A percentile compares a stretch with the other conserved stretches of the same genome.
Evolutionary conservation across 2,888 invertebrate species (phyloP).

Genomic region (Calephelis perditalis): DNA sequence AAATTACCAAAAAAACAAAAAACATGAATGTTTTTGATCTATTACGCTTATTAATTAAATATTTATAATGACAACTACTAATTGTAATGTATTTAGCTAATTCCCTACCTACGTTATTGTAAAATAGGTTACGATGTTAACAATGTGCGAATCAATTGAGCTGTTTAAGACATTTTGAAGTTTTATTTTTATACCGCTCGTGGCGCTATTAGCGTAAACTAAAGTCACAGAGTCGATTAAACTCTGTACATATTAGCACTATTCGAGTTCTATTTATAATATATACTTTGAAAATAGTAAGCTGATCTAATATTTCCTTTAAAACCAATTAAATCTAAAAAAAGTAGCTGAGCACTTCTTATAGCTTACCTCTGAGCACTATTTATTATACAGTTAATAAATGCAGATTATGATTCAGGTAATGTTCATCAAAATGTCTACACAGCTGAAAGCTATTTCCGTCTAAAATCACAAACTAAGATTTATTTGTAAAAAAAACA

Average conservation of each 20-base stretch:
- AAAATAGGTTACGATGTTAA: constrained; percentile 30
- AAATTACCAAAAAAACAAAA: constrained; percentile 40
- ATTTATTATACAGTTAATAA: no score
- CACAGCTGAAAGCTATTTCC: constrained; percentile 1
- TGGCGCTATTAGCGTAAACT: no score
- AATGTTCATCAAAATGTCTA: neutral
- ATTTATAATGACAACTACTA: constrained; percentile 45
- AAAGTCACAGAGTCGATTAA: no score
- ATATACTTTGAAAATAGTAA: no score
- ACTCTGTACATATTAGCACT: no score
- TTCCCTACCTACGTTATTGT: constrained; percentile 66
- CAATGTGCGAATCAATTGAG: constrained; percentile 26
- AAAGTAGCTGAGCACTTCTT: no score
- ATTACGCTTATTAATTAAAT: constrained; percentile 78
- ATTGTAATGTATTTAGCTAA: constrained; percentile 60
- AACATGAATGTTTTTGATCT: constrained; percentile 74
- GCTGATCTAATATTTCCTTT: no score
- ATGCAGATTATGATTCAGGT: no score
- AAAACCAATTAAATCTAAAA: no score
- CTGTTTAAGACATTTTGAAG: constrained; percentile 4
- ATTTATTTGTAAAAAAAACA: neutral
- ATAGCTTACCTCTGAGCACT: no score
- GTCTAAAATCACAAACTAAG: constrained; percentile 9
- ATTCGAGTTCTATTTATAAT: no score
- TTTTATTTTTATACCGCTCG: no score